Conservation (phyloP, 2,113 vertebrate genomes). For the Neopipo cinnamomea region DNA sequence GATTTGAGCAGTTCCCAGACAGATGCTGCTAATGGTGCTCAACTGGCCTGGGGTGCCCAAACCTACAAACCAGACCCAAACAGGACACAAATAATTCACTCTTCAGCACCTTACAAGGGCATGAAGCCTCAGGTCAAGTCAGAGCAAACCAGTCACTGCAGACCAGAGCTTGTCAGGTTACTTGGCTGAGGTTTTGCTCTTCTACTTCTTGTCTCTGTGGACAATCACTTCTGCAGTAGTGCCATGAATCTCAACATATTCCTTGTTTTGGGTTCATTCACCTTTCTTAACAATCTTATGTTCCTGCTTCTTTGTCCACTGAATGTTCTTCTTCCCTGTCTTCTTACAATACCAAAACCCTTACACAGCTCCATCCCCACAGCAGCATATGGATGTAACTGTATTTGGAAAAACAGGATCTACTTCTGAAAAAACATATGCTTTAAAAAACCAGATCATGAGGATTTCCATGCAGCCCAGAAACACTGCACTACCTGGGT, state of each 20-base stretch:
- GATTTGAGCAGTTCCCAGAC: not conserved
- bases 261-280: not conserved
- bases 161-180: not conserved
- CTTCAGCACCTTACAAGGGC: not conserved
- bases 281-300: not conserved
- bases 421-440: not conserved
- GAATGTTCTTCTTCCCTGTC: not conserved
- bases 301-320: not conserved
- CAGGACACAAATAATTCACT: not conserved
- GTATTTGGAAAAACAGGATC: not conserved
- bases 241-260: not conserved
- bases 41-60: not conserved
- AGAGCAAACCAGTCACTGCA: not conserved
- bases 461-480: not conserved
- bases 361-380: not conserved
- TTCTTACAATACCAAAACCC: not conserved
- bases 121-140: not conserved
- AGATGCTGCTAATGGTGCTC: not conserved
- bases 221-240: not conserved
- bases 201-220: not conserved
- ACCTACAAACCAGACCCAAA: not conserved
- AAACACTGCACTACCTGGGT: not conserved
- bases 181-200: not conserved
- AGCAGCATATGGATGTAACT: not conserved
- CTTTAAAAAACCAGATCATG: not conserved